Evolutionary conservation across 2,888 invertebrate genomes (phyloP).

Genomic region (Marasmarcha lunaedactyla): DNA sequence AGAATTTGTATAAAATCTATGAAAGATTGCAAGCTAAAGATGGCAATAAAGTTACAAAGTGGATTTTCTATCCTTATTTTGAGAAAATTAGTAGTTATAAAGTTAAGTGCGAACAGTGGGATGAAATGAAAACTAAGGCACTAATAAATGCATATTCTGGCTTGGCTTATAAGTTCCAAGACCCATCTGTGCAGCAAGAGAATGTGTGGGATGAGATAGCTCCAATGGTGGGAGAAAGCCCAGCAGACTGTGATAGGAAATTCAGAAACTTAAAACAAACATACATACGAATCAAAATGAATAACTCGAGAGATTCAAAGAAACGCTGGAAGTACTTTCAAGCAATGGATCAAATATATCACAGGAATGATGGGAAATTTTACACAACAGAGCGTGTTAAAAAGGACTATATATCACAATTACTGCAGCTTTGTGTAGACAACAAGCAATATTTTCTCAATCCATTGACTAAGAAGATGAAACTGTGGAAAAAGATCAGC

Average conservation of each 20-base stretch:
- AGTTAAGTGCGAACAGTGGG: constrained; percentile 40
- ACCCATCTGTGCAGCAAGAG: constrained; percentile 48
- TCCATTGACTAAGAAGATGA: constrained; percentile 1
- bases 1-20: constrained; percentile 52
- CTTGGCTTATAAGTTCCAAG: constrained; percentile 45
- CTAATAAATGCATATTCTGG: constrained; percentile 43
- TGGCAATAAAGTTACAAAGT: constrained; percentile 43
- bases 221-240: constrained; percentile 31
- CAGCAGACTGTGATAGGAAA: constrained; percentile 53
- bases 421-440: not conserved
- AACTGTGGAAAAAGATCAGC: constrained; percentile 18
- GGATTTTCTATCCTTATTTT: constrained; percentile 52
- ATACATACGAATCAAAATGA: constrained; percentile 26
- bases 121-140: constrained; percentile 35
- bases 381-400: not conserved
- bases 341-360: not conserved
- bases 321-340: not conserved
- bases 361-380: not conserved
- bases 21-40: constrained; percentile 42
- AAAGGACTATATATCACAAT: not conserved
- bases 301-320: not conserved
- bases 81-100: constrained; percentile 49
- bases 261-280: constrained; percentile 58
- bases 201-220: constrained; percentile 54
- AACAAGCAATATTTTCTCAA: not conserved